Percentiles rank a stretch among this genome's conserved stretches.
These are phyloP conservation scores for Sinohyriopsis cumingii DNA, from an alignment of 2,888 invertebrate genomes.

Conservation along the genomic window DNA sequence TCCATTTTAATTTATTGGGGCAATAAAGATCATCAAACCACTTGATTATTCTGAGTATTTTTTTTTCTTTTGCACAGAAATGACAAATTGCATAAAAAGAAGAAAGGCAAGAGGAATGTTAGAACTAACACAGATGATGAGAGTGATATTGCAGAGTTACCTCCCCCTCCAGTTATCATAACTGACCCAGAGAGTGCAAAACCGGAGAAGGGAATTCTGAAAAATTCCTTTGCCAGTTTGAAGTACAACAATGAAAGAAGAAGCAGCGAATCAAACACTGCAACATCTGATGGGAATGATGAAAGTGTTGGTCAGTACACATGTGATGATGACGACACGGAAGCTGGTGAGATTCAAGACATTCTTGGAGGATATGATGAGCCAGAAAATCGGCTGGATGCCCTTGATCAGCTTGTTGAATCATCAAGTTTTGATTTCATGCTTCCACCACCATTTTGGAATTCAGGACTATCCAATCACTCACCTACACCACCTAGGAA, in stretches of 20 bases:
- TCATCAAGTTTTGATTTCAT: slow-evolving; percentile 63
- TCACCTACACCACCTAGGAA: slow-evolving; percentile 46
- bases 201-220: slow-evolving; percentile 68
- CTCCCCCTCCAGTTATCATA: slow-evolving; percentile 63
- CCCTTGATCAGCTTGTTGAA: slow-evolving; percentile 55
- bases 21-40: no score
- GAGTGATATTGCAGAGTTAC: slow-evolving; percentile 61
- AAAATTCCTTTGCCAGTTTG: slow-evolving; percentile 43
- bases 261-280: slow-evolving; percentile 52
- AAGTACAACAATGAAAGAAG: slow-evolving; percentile 41
- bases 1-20: no score
- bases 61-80: slow-evolving; percentile 27
- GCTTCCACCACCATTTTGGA: slow-evolving; percentile 58
- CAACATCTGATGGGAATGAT: slow-evolving; percentile 41
- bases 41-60: neutral
- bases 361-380: slow-evolving; percentile 54
- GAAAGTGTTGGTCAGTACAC: slow-evolving; percentile 58
- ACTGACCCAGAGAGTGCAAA: slow-evolving; percentile 61
- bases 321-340: slow-evolving; percentile 59
- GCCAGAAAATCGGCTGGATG: slow-evolving; percentile 47
- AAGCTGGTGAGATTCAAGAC: slow-evolving; percentile 61
- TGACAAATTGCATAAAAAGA: slow-evolving; percentile 43
- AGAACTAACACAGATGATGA: slow-evolving; percentile 56
- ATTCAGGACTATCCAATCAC: slow-evolving; percentile 41
- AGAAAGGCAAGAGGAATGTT: slow-evolving; percentile 52